These are phyloP conservation scores for Danio rerio DNA, from an alignment of 2,113 vertebrate species.

Conservation along the genomic window GRCz12tu NC_133179.1:24746001-24746500, in stretches of 20 bases:
- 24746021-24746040: neutral
- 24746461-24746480: constrained; percentile 44
- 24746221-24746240: constrained; percentile 61
- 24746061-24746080: neutral
- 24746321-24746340: constrained; percentile 25
- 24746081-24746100: neutral
- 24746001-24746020: neutral
- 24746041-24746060: neutral
- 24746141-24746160: neutral
- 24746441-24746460: constrained; percentile 58
- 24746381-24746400: constrained; percentile 12
- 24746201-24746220: constrained; percentile 50
- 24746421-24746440: constrained; percentile 24
- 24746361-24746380: neutral
- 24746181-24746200: constrained; percentile 9
- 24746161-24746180: neutral
- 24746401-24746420: constrained; percentile 18
- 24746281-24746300: neutral
- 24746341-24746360: constrained; percentile 14
- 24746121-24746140: neutral
- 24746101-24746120: neutral
- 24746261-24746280: neutral
- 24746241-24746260: neutral
- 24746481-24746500: constrained; percentile 9
- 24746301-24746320: neutral